Percentiles rank a stretch among this genome's conserved stretches.
Conservation (phyloP, 2,113 vertebrate genomes). For the Numida meleagris region DNA sequence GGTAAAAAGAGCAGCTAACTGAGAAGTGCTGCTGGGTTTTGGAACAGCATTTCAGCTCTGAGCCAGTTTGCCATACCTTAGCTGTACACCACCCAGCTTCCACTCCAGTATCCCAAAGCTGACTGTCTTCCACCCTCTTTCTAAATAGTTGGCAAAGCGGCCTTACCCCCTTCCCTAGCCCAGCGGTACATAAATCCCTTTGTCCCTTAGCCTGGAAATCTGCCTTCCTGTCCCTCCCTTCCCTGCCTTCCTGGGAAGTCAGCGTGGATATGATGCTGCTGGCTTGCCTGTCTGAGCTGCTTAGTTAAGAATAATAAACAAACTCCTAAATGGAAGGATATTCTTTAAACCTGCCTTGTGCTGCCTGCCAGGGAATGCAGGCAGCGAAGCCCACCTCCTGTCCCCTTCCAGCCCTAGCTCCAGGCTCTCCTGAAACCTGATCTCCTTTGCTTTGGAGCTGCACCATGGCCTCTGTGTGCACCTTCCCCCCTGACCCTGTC, state of each 20-base stretch:
- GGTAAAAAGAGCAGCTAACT: neutral
- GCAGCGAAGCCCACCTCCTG: conserved; percentile 71
- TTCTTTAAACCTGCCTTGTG: conserved; percentile 77
- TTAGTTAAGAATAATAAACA: conserved; percentile 84
- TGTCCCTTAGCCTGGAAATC: conserved; percentile 56
- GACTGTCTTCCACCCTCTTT: neutral
- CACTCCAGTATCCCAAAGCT: neutral
- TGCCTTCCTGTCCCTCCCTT: conserved; percentile 61
- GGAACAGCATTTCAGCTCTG: neutral
- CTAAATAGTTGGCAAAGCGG: neutral
- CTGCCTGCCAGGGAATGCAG: conserved; percentile 80
- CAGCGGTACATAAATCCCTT: neutral
- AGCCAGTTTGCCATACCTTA: neutral
- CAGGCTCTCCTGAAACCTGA: conserved; percentile 73
- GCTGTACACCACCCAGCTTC: neutral
- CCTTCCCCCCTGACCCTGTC: conserved; percentile 82
- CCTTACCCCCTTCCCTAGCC: conserved; percentile 8
- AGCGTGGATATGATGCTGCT: conserved; percentile 25
- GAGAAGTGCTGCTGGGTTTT: neutral
- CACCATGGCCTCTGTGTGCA: conserved; percentile 76
- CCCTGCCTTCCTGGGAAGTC: conserved; percentile 52
- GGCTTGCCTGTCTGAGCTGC: conserved; percentile 76
- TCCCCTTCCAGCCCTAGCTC: conserved; percentile 73
- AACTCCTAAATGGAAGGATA: conserved; percentile 79
- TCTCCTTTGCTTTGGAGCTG: conserved; percentile 48